Evolutionary conservation across 2,797 vertebrate genomes (phyloP).

Genomic region (Schizopygopsis malacanthus): DNA sequence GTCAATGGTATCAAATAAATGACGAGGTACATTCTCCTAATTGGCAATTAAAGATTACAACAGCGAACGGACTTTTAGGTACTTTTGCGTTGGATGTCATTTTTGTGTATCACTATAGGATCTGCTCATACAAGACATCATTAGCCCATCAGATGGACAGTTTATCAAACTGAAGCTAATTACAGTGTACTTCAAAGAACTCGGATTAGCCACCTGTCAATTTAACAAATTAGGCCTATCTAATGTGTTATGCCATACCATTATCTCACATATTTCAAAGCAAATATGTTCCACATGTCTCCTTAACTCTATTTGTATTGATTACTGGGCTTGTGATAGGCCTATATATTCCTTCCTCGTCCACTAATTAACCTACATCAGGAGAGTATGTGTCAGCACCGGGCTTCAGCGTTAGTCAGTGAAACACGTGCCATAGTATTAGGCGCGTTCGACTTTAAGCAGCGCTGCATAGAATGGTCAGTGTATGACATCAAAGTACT

Average conservation of each 20-base stretch:
- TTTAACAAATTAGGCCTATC: too few relatives aligned
- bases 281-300: not conserved
- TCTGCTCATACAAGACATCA: not conserved
- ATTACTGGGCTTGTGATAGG: not conserved
- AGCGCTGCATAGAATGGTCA: too few relatives aligned
- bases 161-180: not conserved
- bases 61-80: not conserved
- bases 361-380: not conserved
- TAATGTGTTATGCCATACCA: too few relatives aligned
- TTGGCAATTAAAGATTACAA: not conserved
- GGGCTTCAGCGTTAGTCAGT: not conserved
- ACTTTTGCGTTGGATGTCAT: conserved; percentile 14
- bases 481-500: too few relatives aligned
- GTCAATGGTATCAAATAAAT: not conserved
- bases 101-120: not conserved
- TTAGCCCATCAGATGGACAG: not conserved
- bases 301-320: not conserved
- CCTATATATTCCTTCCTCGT: not conserved
- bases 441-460: too few relatives aligned
- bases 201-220: too few relatives aligned
- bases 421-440: conserved; percentile 20
- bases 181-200: too few relatives aligned
- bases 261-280: not conserved
- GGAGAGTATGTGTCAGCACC: not conserved
- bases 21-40: not conserved